These are phyloP conservation scores for Tribolium castaneum DNA, from an alignment of 1,140 invertebrate genomes.

Conservation along the genomic window DNA sequence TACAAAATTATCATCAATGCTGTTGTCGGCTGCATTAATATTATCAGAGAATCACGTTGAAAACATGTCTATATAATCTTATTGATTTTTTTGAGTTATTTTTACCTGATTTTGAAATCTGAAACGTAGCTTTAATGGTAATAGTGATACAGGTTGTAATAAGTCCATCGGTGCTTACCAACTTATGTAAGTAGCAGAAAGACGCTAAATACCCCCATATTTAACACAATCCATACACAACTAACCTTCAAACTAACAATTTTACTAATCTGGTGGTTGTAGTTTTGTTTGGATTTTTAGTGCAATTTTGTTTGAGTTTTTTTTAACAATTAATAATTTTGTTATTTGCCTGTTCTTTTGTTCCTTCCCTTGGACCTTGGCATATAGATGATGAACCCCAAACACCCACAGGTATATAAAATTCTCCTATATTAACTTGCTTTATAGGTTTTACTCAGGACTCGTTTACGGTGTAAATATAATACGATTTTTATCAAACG, in stretches of 20 bases:
- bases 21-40: no score
- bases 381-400: constrained; percentile 58
- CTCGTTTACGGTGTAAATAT: constrained; percentile 2
- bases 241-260: constrained; percentile 12
- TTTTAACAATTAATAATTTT: constrained; percentile 49
- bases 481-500: neutral
- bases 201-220: neutral
- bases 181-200: no score
- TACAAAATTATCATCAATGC: no score
- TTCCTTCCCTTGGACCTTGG: constrained; percentile 58
- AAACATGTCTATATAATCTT: no score
- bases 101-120: no score
- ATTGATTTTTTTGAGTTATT: no score
- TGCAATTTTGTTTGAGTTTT: constrained; percentile 30
- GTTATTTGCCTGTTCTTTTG: constrained; percentile 53
- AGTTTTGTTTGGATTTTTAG: constrained; percentile 47
- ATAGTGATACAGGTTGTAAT: no score
- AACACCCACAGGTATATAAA: constrained; percentile 54
- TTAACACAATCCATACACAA: neutral
- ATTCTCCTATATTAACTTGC: constrained; percentile 17
- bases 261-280: constrained; percentile 35
- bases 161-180: no score
- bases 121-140: no score
- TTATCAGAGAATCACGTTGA: no score
- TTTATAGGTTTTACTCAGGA: constrained; percentile 13